Conservation (phyloP, 2,113 vertebrate species). For the Limnothrissa miodon region DNA sequence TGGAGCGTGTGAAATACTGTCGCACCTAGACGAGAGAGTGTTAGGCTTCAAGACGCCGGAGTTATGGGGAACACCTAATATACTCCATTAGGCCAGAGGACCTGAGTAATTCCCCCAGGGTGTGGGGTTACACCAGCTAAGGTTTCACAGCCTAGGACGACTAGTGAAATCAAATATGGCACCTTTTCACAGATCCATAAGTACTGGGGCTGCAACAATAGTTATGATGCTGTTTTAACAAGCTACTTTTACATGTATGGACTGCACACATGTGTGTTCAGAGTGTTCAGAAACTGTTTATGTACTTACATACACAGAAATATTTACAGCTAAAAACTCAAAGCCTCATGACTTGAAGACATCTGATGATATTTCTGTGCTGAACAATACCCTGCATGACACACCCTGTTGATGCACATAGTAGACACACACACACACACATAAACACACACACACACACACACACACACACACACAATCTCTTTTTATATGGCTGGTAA, state of each 20-base stretch:
- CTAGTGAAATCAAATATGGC: background rate
- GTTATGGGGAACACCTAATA: conserved; percentile 4
- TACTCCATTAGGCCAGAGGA: background rate
- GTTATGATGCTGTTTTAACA: too few species aligned
- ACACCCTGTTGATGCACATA: background rate
- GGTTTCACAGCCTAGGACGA: background rate
- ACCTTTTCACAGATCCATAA: background rate
- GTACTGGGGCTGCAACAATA: background rate
- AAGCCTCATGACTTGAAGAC: background rate
- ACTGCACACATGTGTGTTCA: too few species aligned
- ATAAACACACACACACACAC: background rate
- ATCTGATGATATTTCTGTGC: background rate
- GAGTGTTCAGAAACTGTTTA: too few species aligned
- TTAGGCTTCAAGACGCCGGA: background rate
- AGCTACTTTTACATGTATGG: too few species aligned
- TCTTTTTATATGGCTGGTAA: background rate
- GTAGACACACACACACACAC: background rate
- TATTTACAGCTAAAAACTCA: background rate
- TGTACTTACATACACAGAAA: background rate
- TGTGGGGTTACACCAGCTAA: background rate
- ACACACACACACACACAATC: background rate
- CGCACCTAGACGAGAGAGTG: conserved; percentile 15
- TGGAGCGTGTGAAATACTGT: conserved; percentile 38
- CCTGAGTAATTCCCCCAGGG: background rate
- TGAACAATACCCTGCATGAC: background rate